phyloP scores from a whole-genome alignment of 2,888 invertebrate genomes.

The Artemia sinica region DNA sequence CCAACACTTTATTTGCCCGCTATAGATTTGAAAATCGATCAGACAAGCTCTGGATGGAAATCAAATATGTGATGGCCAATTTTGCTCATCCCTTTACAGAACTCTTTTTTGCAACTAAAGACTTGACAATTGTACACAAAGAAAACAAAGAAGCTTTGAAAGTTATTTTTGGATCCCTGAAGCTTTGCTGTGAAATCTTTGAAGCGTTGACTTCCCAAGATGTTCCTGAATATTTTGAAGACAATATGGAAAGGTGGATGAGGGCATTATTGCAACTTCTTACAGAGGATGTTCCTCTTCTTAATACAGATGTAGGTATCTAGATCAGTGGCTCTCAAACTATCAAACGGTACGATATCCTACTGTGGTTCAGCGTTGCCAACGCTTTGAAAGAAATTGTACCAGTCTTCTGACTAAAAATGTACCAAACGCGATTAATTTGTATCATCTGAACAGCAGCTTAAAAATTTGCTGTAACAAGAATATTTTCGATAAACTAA shows the following conservation, averaged over 20 bases:
- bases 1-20: conserved; percentile 86
- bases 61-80: conserved; percentile 82
- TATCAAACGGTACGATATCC: no score
- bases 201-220: conserved; percentile 94
- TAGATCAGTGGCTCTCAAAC: background rate
- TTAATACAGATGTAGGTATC: conserved; percentile 45
- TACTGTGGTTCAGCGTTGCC: no score
- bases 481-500: no score
- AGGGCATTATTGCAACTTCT: conserved; percentile 64
- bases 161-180: conserved; percentile 71
- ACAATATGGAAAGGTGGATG: conserved; percentile 94
- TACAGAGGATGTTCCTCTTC: conserved; percentile 52
- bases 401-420: no score
- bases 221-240: conserved; percentile 95
- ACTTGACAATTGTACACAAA: conserved; percentile 54
- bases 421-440: no score
- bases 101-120: conserved; percentile 68
- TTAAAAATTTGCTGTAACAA: no score
- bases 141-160: conserved; percentile 60
- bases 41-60: conserved; percentile 84
- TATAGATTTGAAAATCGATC: conserved; percentile 93
- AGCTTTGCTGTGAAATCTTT: conserved; percentile 82
- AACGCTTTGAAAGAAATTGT: no score
- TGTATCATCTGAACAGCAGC: no score
- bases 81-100: conserved; percentile 87